Evolutionary conservation across 2,888 invertebrate species (phyloP).

Genomic region (Lagria hirta): DNA sequence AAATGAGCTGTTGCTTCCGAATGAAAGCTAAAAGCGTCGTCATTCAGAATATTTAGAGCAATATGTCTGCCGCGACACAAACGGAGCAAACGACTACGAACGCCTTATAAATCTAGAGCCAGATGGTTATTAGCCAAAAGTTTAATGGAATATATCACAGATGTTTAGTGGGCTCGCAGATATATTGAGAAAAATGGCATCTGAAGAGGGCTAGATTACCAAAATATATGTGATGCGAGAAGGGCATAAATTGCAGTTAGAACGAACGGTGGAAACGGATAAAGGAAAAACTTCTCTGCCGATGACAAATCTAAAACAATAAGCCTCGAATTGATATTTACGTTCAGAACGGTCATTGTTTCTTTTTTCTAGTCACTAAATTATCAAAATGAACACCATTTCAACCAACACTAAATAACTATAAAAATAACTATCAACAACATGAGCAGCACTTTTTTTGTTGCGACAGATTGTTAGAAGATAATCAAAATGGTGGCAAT

Average conservation of each 20-base stretch:
- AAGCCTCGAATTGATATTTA: conserved; percentile 43
- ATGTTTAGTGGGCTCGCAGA: conserved; percentile 50
- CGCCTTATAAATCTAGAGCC: conserved; percentile 36
- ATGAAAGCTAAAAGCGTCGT: conserved; percentile 3
- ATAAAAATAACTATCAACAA: too few species aligned
- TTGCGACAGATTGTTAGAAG: too few species aligned
- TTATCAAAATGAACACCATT: conserved; percentile 25
- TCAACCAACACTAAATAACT: conserved; percentile 11
- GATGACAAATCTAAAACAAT: conserved; percentile 50
- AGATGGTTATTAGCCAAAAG: conserved; percentile 50
- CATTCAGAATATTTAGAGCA: conserved; percentile 24
- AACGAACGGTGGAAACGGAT: conserved; percentile 37
- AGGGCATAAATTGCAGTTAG: conserved; percentile 53
- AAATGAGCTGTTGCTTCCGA: not conserved
- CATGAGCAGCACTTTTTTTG: too few species aligned
- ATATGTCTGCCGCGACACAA: conserved; percentile 28
- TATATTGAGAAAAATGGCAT: conserved; percentile 55
- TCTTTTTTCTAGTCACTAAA: conserved; percentile 21
- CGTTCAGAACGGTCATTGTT: conserved; percentile 29
- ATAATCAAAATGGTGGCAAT: too few species aligned
- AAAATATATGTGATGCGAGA: conserved; percentile 53
- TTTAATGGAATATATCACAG: conserved; percentile 53
- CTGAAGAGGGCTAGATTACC: conserved; percentile 53
- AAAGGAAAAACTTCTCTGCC: conserved; percentile 37
- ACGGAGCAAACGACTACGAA: conserved; percentile 27